Evolutionary conservation across 1,140 invertebrate genomes (phyloP).

Genomic region (Dysdera silvatica): DNA sequence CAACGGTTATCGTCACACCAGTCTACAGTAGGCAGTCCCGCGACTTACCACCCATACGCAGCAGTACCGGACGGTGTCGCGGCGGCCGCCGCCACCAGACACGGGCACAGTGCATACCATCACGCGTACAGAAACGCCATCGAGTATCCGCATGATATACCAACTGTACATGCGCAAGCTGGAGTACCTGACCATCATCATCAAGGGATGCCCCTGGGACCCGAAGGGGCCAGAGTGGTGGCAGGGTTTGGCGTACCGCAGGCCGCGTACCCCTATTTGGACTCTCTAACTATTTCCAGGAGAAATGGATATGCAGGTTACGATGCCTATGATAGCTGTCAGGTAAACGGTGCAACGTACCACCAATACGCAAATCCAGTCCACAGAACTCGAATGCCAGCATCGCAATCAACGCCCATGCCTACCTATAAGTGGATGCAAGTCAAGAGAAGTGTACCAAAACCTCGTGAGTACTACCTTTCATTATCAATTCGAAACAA

Average conservation of each 20-base stretch:
- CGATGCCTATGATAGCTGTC: slow-evolving; percentile 23
- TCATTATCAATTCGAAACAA: too few relatives aligned
- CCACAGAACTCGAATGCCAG: slow-evolving; percentile 6
- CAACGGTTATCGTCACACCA: too few relatives aligned
- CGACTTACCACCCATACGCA: slow-evolving; percentile 7
- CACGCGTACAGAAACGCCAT: slow-evolving; percentile 20
- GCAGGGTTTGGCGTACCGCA: slow-evolving; percentile 1
- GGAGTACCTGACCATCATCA: slow-evolving; percentile 23
- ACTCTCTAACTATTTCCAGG: slow-evolving; percentile 13
- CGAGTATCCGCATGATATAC: slow-evolving; percentile 9
- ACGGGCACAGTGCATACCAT: slow-evolving; percentile 11
- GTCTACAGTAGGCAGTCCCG: not conserved
- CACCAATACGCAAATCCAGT: slow-evolving; percentile 11
- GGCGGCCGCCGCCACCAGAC: not conserved
- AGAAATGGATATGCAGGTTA: slow-evolving; percentile 21
- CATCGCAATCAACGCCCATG: slow-evolving; percentile 15
- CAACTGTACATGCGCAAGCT: not conserved
- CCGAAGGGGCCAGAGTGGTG: slow-evolving; percentile 18
- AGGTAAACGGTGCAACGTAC: slow-evolving; percentile 21
- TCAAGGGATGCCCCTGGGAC: slow-evolving; percentile 9
- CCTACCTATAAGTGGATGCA: slow-evolving; percentile 94
- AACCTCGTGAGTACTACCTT: slow-evolving; percentile 77
- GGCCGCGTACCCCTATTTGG: slow-evolving; percentile 23
- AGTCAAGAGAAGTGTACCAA: slow-evolving; percentile 88
- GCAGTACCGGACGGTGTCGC: slow-evolving; percentile 8